Conservation (phyloP, 2,888 invertebrate species). For the Philhelius pedissequus region DNA sequence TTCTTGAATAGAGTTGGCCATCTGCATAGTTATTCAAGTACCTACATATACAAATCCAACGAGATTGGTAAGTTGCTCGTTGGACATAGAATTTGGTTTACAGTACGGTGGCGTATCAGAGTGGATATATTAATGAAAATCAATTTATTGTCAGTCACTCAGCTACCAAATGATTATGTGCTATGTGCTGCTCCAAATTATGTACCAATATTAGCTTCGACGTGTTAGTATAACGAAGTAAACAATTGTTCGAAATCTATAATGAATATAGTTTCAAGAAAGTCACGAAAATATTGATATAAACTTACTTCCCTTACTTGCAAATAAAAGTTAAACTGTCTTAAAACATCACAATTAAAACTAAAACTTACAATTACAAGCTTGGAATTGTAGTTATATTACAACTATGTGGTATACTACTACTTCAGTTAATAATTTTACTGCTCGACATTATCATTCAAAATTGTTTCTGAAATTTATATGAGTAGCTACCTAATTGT, state of each 20-base stretch:
- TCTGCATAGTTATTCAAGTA: slow-evolving; percentile 57
- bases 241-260: too few species aligned
- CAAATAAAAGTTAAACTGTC: too few species aligned
- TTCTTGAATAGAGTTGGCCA: slow-evolving; percentile 34
- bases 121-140: slow-evolving; percentile 9
- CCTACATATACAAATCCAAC: background rate
- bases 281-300: background rate
- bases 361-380: too few species aligned
- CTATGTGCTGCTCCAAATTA: slow-evolving; percentile 32
- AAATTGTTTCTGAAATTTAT: too few species aligned
- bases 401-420: too few species aligned
- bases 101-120: background rate
- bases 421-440: too few species aligned
- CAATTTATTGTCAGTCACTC: slow-evolving; percentile 53
- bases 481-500: too few species aligned
- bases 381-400: too few species aligned
- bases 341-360: too few species aligned
- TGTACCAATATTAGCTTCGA: background rate
- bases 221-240: background rate
- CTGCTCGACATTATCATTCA: too few species aligned
- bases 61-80: slow-evolving; percentile 20
- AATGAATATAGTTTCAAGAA: too few species aligned
- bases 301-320: too few species aligned
- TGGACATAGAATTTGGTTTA: background rate
- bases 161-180: slow-evolving; percentile 63